phyloP scores from a whole-genome alignment of 1,140 invertebrate genomes.

The Drosophila truncata region DNA sequence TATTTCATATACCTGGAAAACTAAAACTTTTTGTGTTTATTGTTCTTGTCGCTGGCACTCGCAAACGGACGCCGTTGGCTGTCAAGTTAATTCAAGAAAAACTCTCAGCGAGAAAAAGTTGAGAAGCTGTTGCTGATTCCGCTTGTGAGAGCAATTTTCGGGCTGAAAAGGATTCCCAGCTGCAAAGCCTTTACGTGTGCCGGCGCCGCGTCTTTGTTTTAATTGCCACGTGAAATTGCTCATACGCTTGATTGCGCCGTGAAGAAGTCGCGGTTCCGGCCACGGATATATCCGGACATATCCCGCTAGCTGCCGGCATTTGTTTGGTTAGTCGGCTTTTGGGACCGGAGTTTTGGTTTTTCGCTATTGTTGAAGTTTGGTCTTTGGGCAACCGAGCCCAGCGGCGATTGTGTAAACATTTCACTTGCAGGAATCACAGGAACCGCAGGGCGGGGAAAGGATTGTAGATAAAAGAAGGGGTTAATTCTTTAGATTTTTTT shows the following conservation, averaged over 20 bases:
- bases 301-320: conserved; percentile 45
- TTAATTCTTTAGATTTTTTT: conserved; percentile 3
- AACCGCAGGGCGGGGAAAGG: conserved; percentile 11
- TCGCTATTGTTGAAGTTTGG: conserved; percentile 59
- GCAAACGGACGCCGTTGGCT: conserved; percentile 29
- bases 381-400: conserved; percentile 54
- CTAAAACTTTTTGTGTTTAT: conserved; percentile 38
- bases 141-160: conserved; percentile 35
- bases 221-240: conserved; percentile 80
- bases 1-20: background rate
- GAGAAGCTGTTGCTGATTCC: conserved; percentile 51
- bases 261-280: conserved; percentile 64
- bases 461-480: background rate
- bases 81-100: conserved; percentile 68
- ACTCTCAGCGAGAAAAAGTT: conserved; percentile 38
- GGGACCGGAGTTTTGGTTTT: conserved; percentile 51
- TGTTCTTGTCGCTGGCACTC: conserved; percentile 49
- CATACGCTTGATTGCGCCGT: conserved; percentile 73
- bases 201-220: conserved; percentile 67
- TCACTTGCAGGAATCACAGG: conserved; percentile 62
- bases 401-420: conserved; percentile 74
- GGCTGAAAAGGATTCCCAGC: conserved; percentile 60
- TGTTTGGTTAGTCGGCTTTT: conserved; percentile 39
- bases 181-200: conserved; percentile 72
- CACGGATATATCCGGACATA: conserved; percentile 25